Percentiles rank a stretch among this genome's conserved stretches.
Evolutionary conservation across 2,888 invertebrate species (phyloP).

Genomic region (Zele albiditarsus): DNA sequence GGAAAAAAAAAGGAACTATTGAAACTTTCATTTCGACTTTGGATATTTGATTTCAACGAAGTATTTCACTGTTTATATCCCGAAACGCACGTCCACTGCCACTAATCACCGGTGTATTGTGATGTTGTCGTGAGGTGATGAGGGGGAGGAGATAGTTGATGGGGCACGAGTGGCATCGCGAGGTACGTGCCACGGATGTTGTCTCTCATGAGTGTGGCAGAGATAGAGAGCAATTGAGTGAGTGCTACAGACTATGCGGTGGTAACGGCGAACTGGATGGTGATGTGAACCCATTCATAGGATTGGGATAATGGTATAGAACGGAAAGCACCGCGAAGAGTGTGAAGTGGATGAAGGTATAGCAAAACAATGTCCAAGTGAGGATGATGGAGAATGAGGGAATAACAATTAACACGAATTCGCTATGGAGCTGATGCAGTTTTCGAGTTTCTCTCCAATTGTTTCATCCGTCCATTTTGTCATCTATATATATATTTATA

Average conservation of each 20-base stretch:
- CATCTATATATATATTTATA: neutral
- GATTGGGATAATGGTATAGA: constrained; percentile 28
- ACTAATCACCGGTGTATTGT: constrained; percentile 52
- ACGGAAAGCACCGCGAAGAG: constrained; percentile 29
- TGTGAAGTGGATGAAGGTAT: constrained; percentile 4
- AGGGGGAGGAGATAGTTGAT: constrained; percentile 13
- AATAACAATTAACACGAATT: constrained; percentile 65
- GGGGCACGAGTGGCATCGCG: constrained; percentile 16
- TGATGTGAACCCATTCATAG: constrained; percentile 9
- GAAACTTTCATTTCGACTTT: neutral
- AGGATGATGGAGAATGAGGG: constrained; percentile 29
- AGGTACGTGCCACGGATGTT: constrained; percentile 35
- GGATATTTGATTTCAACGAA: neutral
- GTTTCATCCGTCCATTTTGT: constrained; percentile 58
- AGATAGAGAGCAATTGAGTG: constrained; percentile 33
- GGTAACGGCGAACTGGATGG: constrained; percentile 28
- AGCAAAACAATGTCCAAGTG: neutral
- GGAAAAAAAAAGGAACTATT: neutral
- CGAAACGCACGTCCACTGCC: constrained; percentile 8
- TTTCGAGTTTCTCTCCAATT: constrained; percentile 64
- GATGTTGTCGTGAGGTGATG: constrained; percentile 32
- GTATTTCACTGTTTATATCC: constrained; percentile 11
- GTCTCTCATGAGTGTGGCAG: constrained; percentile 39
- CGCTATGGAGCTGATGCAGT: constrained; percentile 62
- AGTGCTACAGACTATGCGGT: constrained; percentile 31